These are phyloP conservation scores for Otolemur garnettii DNA, from an alignment of 2,113 vertebrate genomes.

Conservation along the genomic window DNA sequence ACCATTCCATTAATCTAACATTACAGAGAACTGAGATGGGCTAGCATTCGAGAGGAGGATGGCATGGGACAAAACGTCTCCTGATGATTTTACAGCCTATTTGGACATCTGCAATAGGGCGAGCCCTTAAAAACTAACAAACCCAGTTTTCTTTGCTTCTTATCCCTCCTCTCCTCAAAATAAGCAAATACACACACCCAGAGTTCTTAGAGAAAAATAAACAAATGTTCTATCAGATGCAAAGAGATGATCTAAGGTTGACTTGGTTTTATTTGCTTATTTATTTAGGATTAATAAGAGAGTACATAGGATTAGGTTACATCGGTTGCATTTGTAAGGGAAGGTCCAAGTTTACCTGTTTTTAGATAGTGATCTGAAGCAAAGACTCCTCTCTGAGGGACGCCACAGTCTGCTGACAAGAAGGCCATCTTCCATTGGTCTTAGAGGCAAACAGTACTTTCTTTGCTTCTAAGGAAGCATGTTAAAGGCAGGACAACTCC, in stretches of 20 bases:
- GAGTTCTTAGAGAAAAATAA: neutral
- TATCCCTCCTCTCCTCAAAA: neutral
- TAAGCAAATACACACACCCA: neutral
- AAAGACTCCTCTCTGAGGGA: neutral
- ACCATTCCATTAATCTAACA: neutral
- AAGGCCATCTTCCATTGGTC: neutral
- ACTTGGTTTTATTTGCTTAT: no score
- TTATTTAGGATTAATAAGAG: no score
- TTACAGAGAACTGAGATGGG: neutral
- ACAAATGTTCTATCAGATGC: neutral
- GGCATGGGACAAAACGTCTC: neutral
- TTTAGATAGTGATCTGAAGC: neutral
- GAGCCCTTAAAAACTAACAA: neutral
- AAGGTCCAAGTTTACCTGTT: neutral
- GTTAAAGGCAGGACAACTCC: neutral
- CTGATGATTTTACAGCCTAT: neutral
- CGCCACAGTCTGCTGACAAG: neutral
- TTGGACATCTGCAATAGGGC: neutral
- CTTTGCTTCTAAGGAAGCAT: neutral
- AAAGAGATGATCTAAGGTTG: neutral
- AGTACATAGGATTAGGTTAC: no score
- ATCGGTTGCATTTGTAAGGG: no score
- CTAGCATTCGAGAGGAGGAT: neutral
- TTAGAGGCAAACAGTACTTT: no score
- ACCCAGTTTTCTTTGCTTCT: neutral